Base-by-base conservation (phyloP, 2,888 invertebrate species). In the Hemistola chrysoprasaria region DNA sequence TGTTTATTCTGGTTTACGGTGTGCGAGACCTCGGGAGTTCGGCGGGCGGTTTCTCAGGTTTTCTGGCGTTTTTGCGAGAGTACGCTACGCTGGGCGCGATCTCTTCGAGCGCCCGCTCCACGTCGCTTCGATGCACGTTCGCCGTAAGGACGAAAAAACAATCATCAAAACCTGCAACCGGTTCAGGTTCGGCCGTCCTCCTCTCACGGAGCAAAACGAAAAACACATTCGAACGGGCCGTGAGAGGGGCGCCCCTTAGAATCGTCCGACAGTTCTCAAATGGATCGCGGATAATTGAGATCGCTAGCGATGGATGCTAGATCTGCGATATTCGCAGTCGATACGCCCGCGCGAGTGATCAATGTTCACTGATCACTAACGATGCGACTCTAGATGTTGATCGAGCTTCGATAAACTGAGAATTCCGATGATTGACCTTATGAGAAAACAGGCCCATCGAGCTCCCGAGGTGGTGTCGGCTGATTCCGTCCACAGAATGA, bases 91-190 rank as follows among this genome's bases (percentile, higher is more conserved):
- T 61, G 67, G 66, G 67, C 63, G 65, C 67, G 65, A 65, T 66
- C 64, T 62, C 54, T 57, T 55, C 54, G 62, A 61, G 67, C 56
- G 60, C 70, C 65, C 62, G 62, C 64, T 16, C 4, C 16, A 4
- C 2, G 16, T 62, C 65, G 59, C 55, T 50, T 54, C 53, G 60
- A 61, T 40, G 40, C 54, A 40, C 37, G 47, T 61, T 67, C 64
- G 70, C 59, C 56, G 65, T 63, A 69, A 76, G 74, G 74, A 74
- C 73, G 78, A 78, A 78, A 84, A 86, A 83, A 81, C 74, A 75
- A 82, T 77, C 77, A 82, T 82, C 83, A 72, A 85, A 85, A 80
- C 73, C 64, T 56, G 55, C 64, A 80, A 86, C 85, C 59, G 84
- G 86, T 86, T 85, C 75, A 49, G 64, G 71, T 66, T 65, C 62